Percentiles rank a stretch among this genome's conserved stretches.
Conservation (phyloP, 1,140 invertebrate genomes). For the Platyura marginata region DNA sequence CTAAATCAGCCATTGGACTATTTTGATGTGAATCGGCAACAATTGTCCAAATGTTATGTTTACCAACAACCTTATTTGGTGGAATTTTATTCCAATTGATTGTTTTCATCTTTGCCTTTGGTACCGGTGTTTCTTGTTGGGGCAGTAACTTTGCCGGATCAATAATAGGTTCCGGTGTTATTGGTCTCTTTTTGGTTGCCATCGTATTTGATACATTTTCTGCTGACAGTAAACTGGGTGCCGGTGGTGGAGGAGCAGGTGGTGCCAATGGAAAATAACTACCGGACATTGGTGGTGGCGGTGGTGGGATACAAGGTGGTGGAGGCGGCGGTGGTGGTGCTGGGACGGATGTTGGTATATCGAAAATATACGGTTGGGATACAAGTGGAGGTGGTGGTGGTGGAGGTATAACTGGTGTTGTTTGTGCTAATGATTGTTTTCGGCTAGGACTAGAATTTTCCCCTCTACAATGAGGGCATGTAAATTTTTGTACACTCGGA, state of each 20-base stretch:
- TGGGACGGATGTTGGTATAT: conserved; percentile 17
- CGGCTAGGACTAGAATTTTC: conserved; percentile 23
- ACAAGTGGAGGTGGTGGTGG: conserved; percentile 27
- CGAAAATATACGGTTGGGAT: conserved; percentile 15
- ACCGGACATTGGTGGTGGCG: conserved; percentile 17
- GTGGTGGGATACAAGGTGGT: conserved; percentile 18
- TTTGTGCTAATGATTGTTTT: conserved; percentile 24
- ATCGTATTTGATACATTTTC: conserved; percentile 4
- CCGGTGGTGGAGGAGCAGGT: conserved; percentile 25
- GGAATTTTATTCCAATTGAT: conserved; percentile 91
- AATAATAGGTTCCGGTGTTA: conserved; percentile 38
- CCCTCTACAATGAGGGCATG: conserved; percentile 23
- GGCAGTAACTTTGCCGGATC: conserved; percentile 56
- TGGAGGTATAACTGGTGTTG: conserved; percentile 21
- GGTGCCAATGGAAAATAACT: conserved; percentile 14
- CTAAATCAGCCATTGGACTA: conserved; percentile 55
- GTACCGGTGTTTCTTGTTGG: conserved; percentile 71
- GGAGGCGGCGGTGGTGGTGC: conserved; percentile 24
- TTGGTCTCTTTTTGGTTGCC: conserved; percentile 13
- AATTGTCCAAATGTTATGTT: conserved; percentile 83
- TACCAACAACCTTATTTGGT: conserved; percentile 64
- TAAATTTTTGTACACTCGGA: conserved; percentile 37
- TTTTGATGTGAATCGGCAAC: conserved; percentile 71
- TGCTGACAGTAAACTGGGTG: conserved; percentile 13
- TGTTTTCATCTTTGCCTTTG: conserved; percentile 86